These are phyloP conservation scores for Graphium colonna DNA, from an alignment of 2,888 invertebrate species.

Conservation along the genomic window DNA sequence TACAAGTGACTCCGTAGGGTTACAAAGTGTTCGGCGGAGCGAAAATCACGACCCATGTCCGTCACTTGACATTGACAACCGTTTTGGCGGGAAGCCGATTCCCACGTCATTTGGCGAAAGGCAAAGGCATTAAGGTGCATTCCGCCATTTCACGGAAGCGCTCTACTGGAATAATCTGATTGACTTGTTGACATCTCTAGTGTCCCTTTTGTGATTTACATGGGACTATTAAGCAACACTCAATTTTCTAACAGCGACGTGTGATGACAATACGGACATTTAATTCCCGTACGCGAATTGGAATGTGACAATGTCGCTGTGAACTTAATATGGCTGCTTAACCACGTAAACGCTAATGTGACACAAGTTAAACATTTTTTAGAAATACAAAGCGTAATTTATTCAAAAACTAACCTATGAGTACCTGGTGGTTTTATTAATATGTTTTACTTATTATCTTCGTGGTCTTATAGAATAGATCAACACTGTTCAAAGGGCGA, in stretches of 20 bases:
- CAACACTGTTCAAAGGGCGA: no score
- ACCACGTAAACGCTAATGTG: no score
- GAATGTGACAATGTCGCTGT: slow-evolving; percentile 23
- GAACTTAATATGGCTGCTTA: no score
- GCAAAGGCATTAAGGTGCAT: slow-evolving; percentile 21
- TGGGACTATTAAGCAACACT: slow-evolving; percentile 5
- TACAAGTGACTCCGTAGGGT: neutral
- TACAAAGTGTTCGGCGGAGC: neutral
- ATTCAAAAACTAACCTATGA: no score
- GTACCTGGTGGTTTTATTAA: no score
- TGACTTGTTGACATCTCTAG: slow-evolving; percentile 31
- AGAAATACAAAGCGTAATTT: no score
- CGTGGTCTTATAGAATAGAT: no score
- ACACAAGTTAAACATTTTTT: no score
- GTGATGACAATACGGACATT: slow-evolving; percentile 1
- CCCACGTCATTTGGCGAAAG: slow-evolving; percentile 12
- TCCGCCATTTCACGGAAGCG: slow-evolving; percentile 21
- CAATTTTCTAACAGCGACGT: neutral
- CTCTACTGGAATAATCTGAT: slow-evolving; percentile 30
- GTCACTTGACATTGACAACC: slow-evolving; percentile 11
- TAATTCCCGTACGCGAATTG: slow-evolving; percentile 5
- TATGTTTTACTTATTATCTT: no score
- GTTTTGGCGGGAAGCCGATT: slow-evolving; percentile 4
- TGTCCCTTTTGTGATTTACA: slow-evolving; percentile 20
- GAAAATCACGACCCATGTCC: neutral